These are phyloP conservation scores for Macrotis lagotis DNA, from an alignment of 2,113 vertebrate genomes.

Conservation along the genomic window DNA sequence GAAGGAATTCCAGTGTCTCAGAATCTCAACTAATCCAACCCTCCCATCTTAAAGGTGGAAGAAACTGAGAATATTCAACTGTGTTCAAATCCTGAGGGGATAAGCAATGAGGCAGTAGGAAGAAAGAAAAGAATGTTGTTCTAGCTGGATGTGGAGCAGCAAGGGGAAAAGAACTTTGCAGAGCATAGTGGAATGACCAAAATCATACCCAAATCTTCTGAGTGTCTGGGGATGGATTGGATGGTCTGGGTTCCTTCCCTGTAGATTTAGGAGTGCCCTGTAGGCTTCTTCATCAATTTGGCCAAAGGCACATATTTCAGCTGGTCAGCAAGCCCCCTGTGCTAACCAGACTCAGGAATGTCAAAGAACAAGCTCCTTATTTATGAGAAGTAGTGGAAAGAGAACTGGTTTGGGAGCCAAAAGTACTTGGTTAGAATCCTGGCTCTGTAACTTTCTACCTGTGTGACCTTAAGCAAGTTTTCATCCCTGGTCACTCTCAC, in stretches of 20 bases:
- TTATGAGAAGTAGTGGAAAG: neutral
- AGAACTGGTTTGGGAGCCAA: neutral
- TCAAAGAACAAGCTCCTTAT: neutral
- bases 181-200: neutral
- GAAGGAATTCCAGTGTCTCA: neutral
- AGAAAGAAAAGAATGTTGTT: neutral
- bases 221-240: neutral
- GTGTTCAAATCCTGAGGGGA: neutral
- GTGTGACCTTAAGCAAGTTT: neutral
- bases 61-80: neutral
- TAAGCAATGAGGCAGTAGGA: neutral
- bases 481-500: neutral
- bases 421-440: neutral
- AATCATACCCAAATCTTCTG: neutral
- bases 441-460: neutral
- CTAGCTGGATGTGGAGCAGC: neutral
- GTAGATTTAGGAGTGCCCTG: neutral
- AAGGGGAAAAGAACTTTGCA: neutral
- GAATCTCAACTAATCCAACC: neutral
- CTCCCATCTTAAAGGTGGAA: neutral
- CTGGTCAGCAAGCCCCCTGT: neutral
- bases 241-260: neutral
- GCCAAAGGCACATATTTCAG: neutral
- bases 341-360: neutral
- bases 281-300: neutral